Conservation (phyloP, 37 sponge, comb jelly and placozoan species). For the Aplysina aerophoba region DNA sequence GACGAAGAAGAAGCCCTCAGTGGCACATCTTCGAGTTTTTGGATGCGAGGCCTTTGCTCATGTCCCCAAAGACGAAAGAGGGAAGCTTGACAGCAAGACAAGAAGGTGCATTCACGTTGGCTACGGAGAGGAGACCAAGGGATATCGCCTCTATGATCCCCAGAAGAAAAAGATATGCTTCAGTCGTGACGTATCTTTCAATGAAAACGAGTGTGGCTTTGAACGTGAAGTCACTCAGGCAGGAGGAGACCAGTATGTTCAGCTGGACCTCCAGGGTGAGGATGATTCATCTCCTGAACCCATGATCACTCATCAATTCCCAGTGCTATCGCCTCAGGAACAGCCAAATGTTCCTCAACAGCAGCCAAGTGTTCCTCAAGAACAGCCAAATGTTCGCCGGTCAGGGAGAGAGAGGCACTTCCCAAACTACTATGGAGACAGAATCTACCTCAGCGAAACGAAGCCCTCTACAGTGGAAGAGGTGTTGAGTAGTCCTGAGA, state of each 20-base stretch:
- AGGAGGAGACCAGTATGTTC: not conserved
- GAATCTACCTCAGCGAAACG: not conserved
- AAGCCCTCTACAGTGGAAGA: conserved; percentile 42
- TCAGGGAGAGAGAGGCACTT: conserved; percentile 21
- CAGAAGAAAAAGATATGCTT: conserved; percentile 29
- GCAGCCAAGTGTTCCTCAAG: no score
- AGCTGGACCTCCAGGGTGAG: conserved; percentile 6
- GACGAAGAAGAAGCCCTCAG: conserved; percentile 31
- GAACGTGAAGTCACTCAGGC: not conserved
- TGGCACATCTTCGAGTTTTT: conserved; percentile 40
- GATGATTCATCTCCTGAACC: conserved; percentile 16
- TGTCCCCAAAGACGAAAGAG: conserved; percentile 52
- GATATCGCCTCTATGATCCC: conserved; percentile 49
- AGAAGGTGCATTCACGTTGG: conserved; percentile 39
- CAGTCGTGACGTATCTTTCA: conserved; percentile 62
- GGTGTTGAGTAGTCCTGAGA: conserved; percentile 36
- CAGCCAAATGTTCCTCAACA: no score
- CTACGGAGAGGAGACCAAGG: conserved; percentile 35
- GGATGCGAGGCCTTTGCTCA: conserved; percentile 41
- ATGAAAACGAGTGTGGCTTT: conserved; percentile 45
- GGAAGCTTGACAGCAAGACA: conserved; percentile 28
- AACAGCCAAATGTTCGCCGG: not conserved
- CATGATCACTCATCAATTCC: not conserved
- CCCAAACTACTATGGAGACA: conserved; percentile 40
- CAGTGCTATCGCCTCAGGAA: no score